Evolutionary conservation across 1,140 invertebrate genomes (phyloP), one percentile per base, ranked within the genome.

Genomic region (Gonioctena quinquepunctata): DNA sequence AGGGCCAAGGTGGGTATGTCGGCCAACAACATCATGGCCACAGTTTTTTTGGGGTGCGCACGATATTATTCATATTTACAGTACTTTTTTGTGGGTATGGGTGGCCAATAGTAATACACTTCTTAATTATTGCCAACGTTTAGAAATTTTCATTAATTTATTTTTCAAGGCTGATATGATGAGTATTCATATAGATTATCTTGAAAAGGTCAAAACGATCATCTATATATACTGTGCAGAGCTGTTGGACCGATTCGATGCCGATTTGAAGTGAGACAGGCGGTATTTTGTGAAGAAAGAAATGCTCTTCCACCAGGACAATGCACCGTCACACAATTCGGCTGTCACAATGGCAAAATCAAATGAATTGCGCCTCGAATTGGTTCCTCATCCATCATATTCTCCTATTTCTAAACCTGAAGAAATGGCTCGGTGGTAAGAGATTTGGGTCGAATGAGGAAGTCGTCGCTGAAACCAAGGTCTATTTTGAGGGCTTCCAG

Each of bases 321-420:
- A 82, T 60, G 79, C 78, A 73, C 79, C 67, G 73, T 54, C 11
- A 52, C 61, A 63, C 18, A 63, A 6, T 3, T 63, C 26, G 4
- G 27, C 21, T 4, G 19, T 33, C 8, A 6, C 61, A 3, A 63
- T 79, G 25, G 26, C 74, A 59, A 76, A 78, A 81, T 56, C 85
- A 22, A 61, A 77, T 19, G 80, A 80, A 74, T 77, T 83, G 52
- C 62, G 74, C 18, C 85, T 82, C 77, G 78, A 85, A 81, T 73
- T 84, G 71, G 75, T 87, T 49, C 76, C 74, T 26, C 84, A 86
- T 69, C 82, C 80, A 78, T 82, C 83, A 25, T 86, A 85, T 71
- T 82, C 74, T 56, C 82, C 42, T 81, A 22, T 82, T 82, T 76
- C 76, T 73, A 71, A 79, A 78, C 66, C 52, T 79, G 75, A 78